Evolutionary conservation across 2,113 vertebrate genomes (phyloP), one percentile per base, ranked within the genome.

Genomic region (Nerophis ophidion): DNA sequence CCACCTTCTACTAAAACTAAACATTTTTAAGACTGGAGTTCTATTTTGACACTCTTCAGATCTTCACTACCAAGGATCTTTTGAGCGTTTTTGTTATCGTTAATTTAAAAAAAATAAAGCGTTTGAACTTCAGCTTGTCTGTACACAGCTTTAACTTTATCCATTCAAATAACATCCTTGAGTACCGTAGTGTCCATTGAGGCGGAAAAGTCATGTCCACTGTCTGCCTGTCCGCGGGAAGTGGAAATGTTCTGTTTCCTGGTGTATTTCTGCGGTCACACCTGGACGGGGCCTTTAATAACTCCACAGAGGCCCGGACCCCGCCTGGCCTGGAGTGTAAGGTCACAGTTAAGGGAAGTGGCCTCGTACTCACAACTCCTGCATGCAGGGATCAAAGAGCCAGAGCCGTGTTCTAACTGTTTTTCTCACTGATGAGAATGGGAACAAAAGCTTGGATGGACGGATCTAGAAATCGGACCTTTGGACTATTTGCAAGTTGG

Each of bases 201-300:
- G 65, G 51, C 67, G 56, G 66, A 71, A 70, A 50, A 81, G 71
- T 49, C 63, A 66, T 62, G 49, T 68, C 71, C 70, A 75, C 56
- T 65, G 68, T 79, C 67, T 8, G 19, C 49, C 63, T 36, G 59
- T 66, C 77, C 75, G 79, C 61, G 81, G 86, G 86, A 88, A 85
- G 40, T 1, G 82, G 63, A 81, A 81, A 83, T 84, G 81, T 69
- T 79, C 68, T 72, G 76, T 82, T 87, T 88, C 83, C 86, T 86
- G 80, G 12, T 64, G 63, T 67, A 65, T 77, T 72, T 72, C 77
- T 75, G 60, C 8, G 4, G 70, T 55, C 72, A 76, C 86, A 87
- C 86, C 86, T 87, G 86, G 72, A 77, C 69, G 65, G 47, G 80
- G 72, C 73, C 75, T 88, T 79, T 85, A 81, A 85, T 81, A 82